Percentiles rank a stretch among this genome's conserved stretches.
phyloP scores from a whole-genome alignment of 2,888 invertebrate species.

The Melanchra persicariae region DNA sequence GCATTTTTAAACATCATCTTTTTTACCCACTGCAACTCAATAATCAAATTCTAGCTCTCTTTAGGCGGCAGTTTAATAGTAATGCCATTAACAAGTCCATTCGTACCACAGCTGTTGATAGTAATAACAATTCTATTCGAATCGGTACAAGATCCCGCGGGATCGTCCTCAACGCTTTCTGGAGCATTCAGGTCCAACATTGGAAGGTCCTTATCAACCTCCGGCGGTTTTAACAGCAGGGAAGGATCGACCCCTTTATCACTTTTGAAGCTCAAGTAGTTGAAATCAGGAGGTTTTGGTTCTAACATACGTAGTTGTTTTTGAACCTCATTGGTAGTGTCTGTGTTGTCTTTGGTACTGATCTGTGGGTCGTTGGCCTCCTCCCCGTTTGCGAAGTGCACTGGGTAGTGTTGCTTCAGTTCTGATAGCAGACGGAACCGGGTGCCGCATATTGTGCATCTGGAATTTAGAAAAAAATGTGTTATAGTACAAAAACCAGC shows the following conservation, averaged over 20 bases:
- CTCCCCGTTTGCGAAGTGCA: conserved; percentile 79
- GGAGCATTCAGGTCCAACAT: conserved; percentile 35
- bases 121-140: conserved; percentile 79
- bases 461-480: conserved; percentile 63
- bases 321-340: not conserved
- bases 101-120: conserved; percentile 76
- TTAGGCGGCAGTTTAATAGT: conserved; percentile 80
- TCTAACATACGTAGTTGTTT: conserved; percentile 30
- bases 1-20: not conserved
- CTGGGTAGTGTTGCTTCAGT: conserved; percentile 85
- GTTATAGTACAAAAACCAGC: not conserved
- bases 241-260: conserved; percentile 28
- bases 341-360: conserved; percentile 36
- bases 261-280: conserved; percentile 32
- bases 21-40: not conserved
- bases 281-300: conserved; percentile 43
- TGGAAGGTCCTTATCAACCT: conserved; percentile 30
- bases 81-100: conserved; percentile 79
- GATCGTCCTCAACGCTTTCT: not conserved
- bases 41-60: conserved; percentile 60
- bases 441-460: conserved; percentile 84
- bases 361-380: conserved; percentile 40
- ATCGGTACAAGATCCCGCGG: not conserved
- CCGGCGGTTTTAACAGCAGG: conserved; percentile 29
- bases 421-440: conserved; percentile 85